Base-by-base conservation (phyloP, 2,797 vertebrate species). In the Euthynnus affinis region DNA sequence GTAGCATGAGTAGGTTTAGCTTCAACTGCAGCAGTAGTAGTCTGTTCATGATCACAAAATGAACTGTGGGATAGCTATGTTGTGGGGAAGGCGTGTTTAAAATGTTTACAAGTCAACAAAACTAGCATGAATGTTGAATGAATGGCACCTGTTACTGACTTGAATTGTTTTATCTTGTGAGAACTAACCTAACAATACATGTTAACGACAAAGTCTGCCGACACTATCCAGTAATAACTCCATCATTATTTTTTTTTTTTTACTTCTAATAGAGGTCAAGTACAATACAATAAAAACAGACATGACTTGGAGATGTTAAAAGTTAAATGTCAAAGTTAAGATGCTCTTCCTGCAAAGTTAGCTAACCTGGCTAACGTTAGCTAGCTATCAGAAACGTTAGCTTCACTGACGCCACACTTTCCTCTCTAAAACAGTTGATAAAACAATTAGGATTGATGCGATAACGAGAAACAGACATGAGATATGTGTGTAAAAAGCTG, bases 341-440 rank as follows among this genome's bases (percentile, higher is more conserved):
- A 34, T 17, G 32, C 9, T 65, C 0, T 18, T 0, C 4, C 40
- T 6, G 15, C n/a, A 34, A 37, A 70, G 25, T 61, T 59, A 65
- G 84, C 80, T 81, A 74, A 66, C 37, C 56, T 42, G 6, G 73
- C 51, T 69, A 37, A 37, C 37, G 37, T 37, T 37, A 76, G 49
- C 74, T 60, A 71, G 23, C 18, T 34, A 53, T 14, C 10, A 12
- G 22, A 4, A 85, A 64, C 32, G 22, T 34, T 25, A 53, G 0
- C 15, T 6, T 0, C 8, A 52, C 5, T 0, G 5, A 49, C 32
- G 61, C 1, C 7, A 27, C 2, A 22, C 0, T 20, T 20, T 49
- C 46, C 6, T 20, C 7, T 49, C 18, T 13, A 7, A 8, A 49
- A 8, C 0, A 23, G 0, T 3, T 0, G 2, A 6, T 32, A 1